Conservation (phyloP, 2,113 vertebrate species). For the Terrapene triunguis region DNA sequence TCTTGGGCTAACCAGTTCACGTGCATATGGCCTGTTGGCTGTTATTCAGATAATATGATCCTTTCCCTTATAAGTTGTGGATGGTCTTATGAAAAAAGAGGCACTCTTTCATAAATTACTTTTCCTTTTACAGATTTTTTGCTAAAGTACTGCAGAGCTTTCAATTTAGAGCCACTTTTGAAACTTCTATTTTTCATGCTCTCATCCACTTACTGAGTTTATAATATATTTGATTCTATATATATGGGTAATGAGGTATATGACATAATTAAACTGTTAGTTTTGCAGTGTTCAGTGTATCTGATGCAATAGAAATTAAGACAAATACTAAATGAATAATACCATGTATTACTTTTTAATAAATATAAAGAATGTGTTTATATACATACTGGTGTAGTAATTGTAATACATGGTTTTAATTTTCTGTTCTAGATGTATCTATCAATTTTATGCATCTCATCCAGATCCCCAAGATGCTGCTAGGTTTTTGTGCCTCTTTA, state of each 20-base stretch:
- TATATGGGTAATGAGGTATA: conserved; percentile 32
- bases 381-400: background rate
- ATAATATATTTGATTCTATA: conserved; percentile 18
- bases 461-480: background rate
- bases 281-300: conserved; percentile 12
- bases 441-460: background rate
- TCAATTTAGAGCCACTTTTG: background rate
- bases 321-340: conserved; percentile 9
- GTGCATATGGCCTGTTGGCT: background rate
- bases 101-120: background rate
- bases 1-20: background rate
- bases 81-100: background rate
- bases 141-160: background rate
- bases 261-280: background rate
- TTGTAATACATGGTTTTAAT: conserved; percentile 59
- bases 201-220: conserved; percentile 14
- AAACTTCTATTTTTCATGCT: background rate
- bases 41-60: background rate
- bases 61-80: background rate
- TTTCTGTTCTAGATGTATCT: conserved; percentile 11
- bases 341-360: conserved; percentile 38
- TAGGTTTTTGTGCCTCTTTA: background rate
- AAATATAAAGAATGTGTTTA: background rate
- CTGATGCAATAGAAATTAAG: conserved; percentile 30
- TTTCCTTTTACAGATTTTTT: background rate